Evolutionary conservation across 2,888 invertebrate genomes (phyloP).

Genomic region (Sphaeridia pumilis): DNA sequence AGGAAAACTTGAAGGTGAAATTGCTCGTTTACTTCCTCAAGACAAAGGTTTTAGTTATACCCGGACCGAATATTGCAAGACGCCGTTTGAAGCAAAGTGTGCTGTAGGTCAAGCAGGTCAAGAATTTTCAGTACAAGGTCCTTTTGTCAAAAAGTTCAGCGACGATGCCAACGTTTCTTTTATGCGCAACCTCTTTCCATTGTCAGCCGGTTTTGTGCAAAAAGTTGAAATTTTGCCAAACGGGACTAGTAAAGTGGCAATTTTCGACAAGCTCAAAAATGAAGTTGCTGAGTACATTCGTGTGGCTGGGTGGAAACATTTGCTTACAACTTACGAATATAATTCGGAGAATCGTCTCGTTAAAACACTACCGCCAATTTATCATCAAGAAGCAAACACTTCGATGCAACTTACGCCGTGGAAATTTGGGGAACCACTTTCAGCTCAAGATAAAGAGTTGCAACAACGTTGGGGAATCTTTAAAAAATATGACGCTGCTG

Average conservation of each 20-base stretch:
- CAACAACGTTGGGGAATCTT: not conserved
- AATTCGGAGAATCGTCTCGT: constrained; percentile 16
- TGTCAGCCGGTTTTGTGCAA: not conserved
- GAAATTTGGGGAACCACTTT: not conserved
- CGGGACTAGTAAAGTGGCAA: not conserved
- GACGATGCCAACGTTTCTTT: constrained; percentile 1
- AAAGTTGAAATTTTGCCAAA: not conserved
- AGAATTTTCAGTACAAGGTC: not conserved
- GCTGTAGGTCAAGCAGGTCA: constrained; percentile 8
- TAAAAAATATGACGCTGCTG: not conserved
- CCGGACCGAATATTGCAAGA: not conserved
- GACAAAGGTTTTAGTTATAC: constrained; percentile 14
- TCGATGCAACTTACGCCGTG: not conserved
- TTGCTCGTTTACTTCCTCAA: not conserved
- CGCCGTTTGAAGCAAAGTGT: not conserved
- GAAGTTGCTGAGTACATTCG: constrained; percentile 8
- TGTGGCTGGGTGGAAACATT: constrained; percentile 9
- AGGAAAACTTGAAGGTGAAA: not conserved
- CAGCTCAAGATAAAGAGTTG: not conserved
- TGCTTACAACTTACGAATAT: constrained; percentile 17
- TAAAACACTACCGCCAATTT: constrained; percentile 27
- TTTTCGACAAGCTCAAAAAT: not conserved
- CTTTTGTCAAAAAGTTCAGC: not conserved
- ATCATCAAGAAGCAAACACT: constrained; percentile 21
- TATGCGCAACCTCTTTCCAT: constrained; percentile 4